Percentiles rank a stretch among this genome's conserved stretches.
phyloP scores from a whole-genome alignment of 2,797 vertebrate genomes.

The Girardinus metallicus region DNA sequence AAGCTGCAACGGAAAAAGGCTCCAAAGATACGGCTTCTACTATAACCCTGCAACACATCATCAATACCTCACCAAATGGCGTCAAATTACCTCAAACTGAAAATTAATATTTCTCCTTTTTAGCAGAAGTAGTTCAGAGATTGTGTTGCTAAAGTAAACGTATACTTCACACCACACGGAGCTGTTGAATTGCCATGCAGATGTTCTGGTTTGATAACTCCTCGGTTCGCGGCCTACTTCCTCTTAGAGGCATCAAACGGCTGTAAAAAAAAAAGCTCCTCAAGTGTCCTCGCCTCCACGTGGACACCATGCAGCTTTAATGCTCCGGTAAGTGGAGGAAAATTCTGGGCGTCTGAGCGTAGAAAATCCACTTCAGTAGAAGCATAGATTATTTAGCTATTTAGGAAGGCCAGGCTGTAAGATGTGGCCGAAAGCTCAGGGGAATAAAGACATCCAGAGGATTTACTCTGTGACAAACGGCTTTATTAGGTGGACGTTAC shows the following conservation, averaged over 20 bases:
- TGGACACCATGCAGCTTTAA: conserved; percentile 1
- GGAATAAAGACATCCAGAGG: not conserved
- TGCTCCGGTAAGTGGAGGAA: not conserved
- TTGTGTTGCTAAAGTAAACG: not conserved
- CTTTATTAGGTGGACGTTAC: not conserved
- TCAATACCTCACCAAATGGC: not conserved
- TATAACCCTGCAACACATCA: not conserved
- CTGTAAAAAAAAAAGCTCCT: not conserved
- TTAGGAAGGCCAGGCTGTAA: not conserved
- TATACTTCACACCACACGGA: not conserved
- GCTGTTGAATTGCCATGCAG: not conserved
- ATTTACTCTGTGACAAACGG: not conserved
- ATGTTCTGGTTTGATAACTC: conserved; percentile 1
- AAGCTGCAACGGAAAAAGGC: not conserved
- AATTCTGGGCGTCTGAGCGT: not conserved
- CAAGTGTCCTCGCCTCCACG: not conserved
- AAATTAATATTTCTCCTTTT: not conserved
- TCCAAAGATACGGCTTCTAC: not conserved
- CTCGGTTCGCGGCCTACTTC: not conserved
- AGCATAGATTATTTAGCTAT: not conserved
- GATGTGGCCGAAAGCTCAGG: not conserved
- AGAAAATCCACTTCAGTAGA: not conserved
- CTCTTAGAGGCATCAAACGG: not conserved
- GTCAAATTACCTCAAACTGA: not conserved
- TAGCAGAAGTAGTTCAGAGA: not conserved